Conservation (phyloP, 2,888 invertebrate species). For the Griposia aprilina region DNA sequence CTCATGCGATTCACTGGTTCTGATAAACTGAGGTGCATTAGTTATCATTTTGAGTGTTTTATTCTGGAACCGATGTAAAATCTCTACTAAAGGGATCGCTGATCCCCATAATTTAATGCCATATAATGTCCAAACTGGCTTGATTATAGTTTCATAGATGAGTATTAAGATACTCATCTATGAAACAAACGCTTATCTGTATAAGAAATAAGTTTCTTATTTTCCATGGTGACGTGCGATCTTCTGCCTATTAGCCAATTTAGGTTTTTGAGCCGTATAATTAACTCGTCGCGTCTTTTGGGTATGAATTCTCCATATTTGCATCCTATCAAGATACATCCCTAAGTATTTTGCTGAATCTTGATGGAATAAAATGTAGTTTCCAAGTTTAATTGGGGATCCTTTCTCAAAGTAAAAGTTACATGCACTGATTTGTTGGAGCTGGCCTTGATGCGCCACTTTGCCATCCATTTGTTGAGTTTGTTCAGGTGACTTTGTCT, state of each 20-base stretch:
- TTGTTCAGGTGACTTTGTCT: no score
- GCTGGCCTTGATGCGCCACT: background rate
- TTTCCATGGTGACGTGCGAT: background rate
- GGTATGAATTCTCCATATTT: background rate
- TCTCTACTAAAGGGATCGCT: background rate
- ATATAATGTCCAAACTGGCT: background rate
- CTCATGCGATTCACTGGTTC: no score
- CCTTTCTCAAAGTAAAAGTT: background rate
- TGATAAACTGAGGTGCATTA: background rate
- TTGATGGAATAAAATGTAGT: background rate
- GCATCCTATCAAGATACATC: background rate
- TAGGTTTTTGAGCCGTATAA: background rate
- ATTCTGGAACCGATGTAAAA: background rate
- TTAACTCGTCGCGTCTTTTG: background rate
- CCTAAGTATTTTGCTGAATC: background rate
- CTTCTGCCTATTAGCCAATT: background rate
- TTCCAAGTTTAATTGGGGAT: background rate
- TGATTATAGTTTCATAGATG: background rate
- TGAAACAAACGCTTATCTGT: no score
- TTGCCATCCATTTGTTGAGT: no score
- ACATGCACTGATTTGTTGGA: no score
- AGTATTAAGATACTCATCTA: no score
- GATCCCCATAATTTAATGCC: no score
- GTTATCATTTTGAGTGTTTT: conserved; percentile 6
- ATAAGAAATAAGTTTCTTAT: background rate